Conservation (phyloP, 2,888 invertebrate genomes). For the Campopleginae sp. region DNA sequence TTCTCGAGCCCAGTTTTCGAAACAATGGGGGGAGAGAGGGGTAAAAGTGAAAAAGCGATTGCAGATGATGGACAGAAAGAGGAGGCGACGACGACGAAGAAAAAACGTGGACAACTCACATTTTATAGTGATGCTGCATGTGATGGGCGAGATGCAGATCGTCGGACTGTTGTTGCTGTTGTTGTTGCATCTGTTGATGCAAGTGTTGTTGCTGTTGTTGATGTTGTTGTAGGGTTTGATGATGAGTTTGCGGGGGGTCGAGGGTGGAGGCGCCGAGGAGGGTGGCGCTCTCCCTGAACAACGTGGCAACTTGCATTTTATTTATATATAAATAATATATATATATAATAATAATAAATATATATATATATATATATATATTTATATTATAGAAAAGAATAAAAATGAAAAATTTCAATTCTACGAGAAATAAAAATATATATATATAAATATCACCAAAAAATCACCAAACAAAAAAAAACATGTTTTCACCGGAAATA, state of each 20-base stretch:
- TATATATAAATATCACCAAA: not conserved
- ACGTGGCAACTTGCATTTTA: conserved; percentile 89
- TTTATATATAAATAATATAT: not conserved
- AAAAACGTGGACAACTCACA: conserved; percentile 76
- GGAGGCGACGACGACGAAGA: conserved; percentile 18
- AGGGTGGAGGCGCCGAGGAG: conserved; percentile 88
- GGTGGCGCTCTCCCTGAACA: conserved; percentile 89
- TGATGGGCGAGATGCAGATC: conserved; percentile 82
- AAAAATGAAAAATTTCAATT: not conserved
- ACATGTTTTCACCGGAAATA: conserved; percentile 3
- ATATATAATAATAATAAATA: not conserved
- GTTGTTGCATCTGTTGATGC: conserved; percentile 73
- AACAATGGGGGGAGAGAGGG: not conserved
- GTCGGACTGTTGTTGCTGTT: conserved; percentile 78
- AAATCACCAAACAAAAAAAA: conserved; percentile 24
- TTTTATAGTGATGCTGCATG: conserved; percentile 83
- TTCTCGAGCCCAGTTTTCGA: not conserved
- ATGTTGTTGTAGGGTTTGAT: conserved; percentile 77
- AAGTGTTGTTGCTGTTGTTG: conserved; percentile 70
- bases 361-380: not conserved
- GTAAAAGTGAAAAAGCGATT: not conserved
- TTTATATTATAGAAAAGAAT: not conserved
- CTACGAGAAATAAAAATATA: not conserved
- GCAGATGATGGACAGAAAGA: not conserved
- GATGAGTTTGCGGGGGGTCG: conserved; percentile 84